Conservation (phyloP, 1,140 invertebrate species). For the Neodiprion pinetum region DNA sequence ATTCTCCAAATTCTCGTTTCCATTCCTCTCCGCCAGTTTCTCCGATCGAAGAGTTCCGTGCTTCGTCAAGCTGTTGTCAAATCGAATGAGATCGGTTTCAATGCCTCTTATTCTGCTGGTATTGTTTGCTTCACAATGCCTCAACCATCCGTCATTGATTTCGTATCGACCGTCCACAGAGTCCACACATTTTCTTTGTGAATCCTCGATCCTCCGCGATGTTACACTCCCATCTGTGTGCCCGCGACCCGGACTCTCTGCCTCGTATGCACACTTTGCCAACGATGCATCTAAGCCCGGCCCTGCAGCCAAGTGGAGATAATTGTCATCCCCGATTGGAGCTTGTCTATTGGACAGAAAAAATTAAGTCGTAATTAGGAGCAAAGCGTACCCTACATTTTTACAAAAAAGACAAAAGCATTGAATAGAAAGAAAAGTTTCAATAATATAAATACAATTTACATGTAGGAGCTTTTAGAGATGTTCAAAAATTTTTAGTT, state of each 20-base stretch:
- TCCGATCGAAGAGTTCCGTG: conserved; percentile 50
- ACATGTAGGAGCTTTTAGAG: no score
- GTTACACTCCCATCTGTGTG: conserved; percentile 26
- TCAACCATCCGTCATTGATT: conserved; percentile 49
- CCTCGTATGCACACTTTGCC: conserved; percentile 46
- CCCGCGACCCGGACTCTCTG: conserved; percentile 34
- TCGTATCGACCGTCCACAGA: conserved; percentile 52
- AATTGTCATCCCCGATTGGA: conserved; percentile 89
- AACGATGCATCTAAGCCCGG: conserved; percentile 59
- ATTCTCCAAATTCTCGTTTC: conserved; percentile 51
- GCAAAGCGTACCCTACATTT: not conserved
- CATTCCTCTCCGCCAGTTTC: conserved; percentile 44
- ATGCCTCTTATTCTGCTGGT: conserved; percentile 47
- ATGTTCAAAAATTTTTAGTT: no score
- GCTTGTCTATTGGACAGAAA: conserved; percentile 71
- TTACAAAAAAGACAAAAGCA: conserved; percentile 17
- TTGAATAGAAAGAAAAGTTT: no score
- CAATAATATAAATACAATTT: no score
- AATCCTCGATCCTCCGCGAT: conserved; percentile 43
- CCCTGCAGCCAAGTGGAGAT: conserved; percentile 69
- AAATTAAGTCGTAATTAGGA: conserved; percentile 16
- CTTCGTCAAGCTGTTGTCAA: conserved; percentile 50
- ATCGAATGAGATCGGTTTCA: conserved; percentile 56
- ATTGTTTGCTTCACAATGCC: conserved; percentile 43
- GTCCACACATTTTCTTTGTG: conserved; percentile 45